Evolutionary conservation across 2,113 vertebrate genomes (phyloP).

Genomic region (Apistogramma diplotaenia): DNA sequence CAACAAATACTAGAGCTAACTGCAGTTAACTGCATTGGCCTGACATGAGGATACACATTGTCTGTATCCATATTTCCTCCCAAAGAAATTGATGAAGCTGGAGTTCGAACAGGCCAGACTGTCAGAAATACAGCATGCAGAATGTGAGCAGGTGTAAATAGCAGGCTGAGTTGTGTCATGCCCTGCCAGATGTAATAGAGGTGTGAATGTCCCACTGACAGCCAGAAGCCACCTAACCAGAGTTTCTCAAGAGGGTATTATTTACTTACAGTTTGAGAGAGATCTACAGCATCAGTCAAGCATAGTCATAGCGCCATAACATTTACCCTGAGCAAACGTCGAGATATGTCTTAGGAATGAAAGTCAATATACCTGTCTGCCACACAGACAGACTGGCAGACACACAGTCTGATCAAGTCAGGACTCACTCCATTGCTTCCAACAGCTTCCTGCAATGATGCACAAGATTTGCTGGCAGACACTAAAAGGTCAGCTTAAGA

Average conservation of each 20-base stretch:
- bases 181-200: slow-evolving; percentile 49
- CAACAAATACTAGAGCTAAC: not conserved
- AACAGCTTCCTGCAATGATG: slow-evolving; percentile 23
- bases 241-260: slow-evolving; percentile 26
- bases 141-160: slow-evolving; percentile 44
- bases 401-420: slow-evolving; percentile 1
- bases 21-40: slow-evolving; percentile 5
- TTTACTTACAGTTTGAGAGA: slow-evolving; percentile 51
- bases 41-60: slow-evolving; percentile 17
- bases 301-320: slow-evolving; percentile 44
- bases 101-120: slow-evolving; percentile 27
- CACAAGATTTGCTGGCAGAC: slow-evolving; percentile 27
- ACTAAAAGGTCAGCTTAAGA: slow-evolving; percentile 37
- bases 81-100: not conserved
- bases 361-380: slow-evolving; percentile 54
- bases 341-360: slow-evolving; percentile 53
- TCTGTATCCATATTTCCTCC: slow-evolving; percentile 16
- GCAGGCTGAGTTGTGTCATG: slow-evolving; percentile 39
- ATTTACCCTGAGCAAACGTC: slow-evolving; percentile 61
- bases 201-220: slow-evolving; percentile 33
- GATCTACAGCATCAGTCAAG: slow-evolving; percentile 50
- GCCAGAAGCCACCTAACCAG: slow-evolving; percentile 20
- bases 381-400: slow-evolving; percentile 14
- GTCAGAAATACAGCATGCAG: slow-evolving; percentile 24
- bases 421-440: slow-evolving; percentile 39